These are phyloP conservation scores for Columba guinea DNA, from an alignment of 2,797 vertebrate genomes.

Conservation along the genomic window DNA sequence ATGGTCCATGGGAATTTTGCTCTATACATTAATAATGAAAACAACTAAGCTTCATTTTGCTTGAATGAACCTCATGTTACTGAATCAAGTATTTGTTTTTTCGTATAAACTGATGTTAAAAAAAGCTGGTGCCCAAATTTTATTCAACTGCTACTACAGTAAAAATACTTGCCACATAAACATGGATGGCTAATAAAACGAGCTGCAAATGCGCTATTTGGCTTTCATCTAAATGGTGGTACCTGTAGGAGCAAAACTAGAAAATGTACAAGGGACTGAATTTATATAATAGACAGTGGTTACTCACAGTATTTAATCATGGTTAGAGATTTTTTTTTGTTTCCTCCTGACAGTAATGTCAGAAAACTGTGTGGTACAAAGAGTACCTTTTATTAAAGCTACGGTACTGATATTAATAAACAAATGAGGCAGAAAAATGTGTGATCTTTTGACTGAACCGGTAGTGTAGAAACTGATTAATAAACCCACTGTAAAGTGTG, in stretches of 20 bases:
- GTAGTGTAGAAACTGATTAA: background rate
- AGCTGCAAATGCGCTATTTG: background rate
- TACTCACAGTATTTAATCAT: background rate
- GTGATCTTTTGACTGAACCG: background rate
- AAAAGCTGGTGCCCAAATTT: background rate
- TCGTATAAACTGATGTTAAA: background rate
- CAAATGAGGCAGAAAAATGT: background rate
- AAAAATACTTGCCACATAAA: background rate
- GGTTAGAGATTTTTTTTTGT: background rate
- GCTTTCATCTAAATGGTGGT: background rate
- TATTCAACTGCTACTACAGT: background rate
- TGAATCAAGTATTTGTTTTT: background rate
- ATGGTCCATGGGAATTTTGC: background rate
- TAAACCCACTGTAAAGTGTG: background rate
- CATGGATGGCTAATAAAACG: background rate
- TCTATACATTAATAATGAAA: slow-evolving; percentile 17
- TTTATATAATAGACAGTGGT: background rate
- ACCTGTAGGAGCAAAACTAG: background rate
- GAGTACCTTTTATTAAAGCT: background rate
- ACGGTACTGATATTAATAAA: background rate
- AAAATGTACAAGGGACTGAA: background rate
- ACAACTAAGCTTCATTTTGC: slow-evolving; percentile 6
- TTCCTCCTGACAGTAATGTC: background rate
- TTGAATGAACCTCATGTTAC: background rate
- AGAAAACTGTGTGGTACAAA: background rate